phyloP scores from a whole-genome alignment of 2,113 vertebrate species.

The Tachysurus vachellii region DNA sequence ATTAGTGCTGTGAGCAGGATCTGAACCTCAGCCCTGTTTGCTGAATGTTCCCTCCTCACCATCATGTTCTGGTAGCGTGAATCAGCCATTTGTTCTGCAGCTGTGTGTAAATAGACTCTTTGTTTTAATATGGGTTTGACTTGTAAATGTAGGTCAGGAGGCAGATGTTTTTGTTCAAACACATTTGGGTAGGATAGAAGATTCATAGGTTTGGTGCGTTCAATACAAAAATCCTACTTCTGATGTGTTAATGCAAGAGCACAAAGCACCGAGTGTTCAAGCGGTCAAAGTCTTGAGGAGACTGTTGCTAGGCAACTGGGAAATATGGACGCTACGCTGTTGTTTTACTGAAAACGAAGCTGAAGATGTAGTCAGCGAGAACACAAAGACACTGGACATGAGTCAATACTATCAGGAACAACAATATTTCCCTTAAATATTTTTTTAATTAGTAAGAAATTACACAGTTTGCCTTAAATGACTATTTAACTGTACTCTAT shows the following conservation, averaged over 20 bases:
- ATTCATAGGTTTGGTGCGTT: neutral
- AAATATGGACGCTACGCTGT: neutral
- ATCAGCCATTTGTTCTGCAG: slow-evolving; percentile 3
- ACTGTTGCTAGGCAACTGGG: neutral
- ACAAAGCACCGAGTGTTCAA: neutral
- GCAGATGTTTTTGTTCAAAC: slow-evolving; percentile 38
- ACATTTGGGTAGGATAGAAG: neutral
- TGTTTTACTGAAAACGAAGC: neutral
- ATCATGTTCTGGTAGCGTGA: neutral
- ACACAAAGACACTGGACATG: neutral
- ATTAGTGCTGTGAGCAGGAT: neutral
- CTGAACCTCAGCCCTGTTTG: neutral
- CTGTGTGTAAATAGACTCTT: slow-evolving; percentile 31
- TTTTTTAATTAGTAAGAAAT: neutral
- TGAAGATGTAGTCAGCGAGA: neutral
- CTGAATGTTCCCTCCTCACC: neutral
- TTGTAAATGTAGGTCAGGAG: slow-evolving; percentile 41
- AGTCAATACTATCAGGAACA: neutral
- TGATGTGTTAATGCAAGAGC: neutral
- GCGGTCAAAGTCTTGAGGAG: neutral
- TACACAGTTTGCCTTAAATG: too few relatives aligned
- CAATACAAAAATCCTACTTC: neutral
- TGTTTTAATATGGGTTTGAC: slow-evolving; percentile 28
- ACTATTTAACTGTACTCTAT: too few relatives aligned
- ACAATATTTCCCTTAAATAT: neutral